Conservation (phyloP, 1,140 invertebrate genomes). For the Temnothorax longispinosus region DNA sequence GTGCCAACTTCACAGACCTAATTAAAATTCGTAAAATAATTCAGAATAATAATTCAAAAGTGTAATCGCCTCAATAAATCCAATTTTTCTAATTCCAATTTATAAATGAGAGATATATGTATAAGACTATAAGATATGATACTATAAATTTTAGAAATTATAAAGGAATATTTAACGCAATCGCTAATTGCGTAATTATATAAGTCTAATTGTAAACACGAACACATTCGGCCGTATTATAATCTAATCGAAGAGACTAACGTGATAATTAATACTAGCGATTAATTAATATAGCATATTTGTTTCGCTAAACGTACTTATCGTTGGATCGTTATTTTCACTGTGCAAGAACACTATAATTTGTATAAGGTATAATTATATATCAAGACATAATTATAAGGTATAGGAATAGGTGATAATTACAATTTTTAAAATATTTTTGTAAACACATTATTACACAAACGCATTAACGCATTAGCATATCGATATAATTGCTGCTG, state of each 20-base stretch:
- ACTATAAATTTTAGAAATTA: background rate
- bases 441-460: background rate
- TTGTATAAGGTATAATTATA: background rate
- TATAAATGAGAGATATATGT: background rate
- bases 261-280: background rate
- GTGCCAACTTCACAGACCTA: background rate
- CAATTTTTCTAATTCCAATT: background rate
- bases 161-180: conserved; percentile 2
- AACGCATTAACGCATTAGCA: background rate
- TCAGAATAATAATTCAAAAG: background rate
- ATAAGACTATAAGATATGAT: background rate
- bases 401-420: background rate
- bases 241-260: background rate
- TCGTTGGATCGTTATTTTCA: background rate
- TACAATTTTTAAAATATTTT: background rate
- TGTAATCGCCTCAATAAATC: background rate
- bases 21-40: background rate
- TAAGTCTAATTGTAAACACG: conserved; percentile 17
- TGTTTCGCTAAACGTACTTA: background rate
- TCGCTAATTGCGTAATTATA: conserved; percentile 32
- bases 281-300: conserved; percentile 23
- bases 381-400: background rate
- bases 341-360: background rate
- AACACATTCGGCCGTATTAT: background rate
- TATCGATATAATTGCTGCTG: background rate